Evolutionary conservation across 2,797 vertebrate species (phyloP).

Genomic region (Heteromormyrus szaboi): DNA sequence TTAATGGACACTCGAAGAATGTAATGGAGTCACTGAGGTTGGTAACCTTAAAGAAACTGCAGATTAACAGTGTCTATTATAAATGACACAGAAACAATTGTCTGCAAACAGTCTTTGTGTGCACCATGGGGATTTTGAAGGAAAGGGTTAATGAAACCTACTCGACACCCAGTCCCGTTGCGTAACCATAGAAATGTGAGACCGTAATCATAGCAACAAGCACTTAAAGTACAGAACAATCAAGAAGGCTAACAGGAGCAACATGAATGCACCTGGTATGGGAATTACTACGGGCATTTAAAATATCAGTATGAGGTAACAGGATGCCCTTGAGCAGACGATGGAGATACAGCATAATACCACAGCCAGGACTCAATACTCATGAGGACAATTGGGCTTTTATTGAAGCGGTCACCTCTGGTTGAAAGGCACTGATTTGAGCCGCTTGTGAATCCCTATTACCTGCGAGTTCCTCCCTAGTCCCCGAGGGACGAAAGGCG

Average conservation of each 20-base stretch:
- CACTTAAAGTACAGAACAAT: conserved; percentile 14
- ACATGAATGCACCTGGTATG: neutral
- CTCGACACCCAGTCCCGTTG: neutral
- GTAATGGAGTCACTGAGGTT: neutral
- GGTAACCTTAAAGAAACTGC: neutral
- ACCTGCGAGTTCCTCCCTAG: neutral
- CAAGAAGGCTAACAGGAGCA: neutral
- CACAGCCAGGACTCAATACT: neutral
- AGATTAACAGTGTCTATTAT: neutral
- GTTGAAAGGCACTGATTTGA: conserved; percentile 4
- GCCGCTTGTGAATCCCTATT: neutral
- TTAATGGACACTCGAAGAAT: neutral
- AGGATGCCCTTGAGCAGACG: neutral
- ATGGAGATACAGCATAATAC: neutral
- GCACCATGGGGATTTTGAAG: neutral
- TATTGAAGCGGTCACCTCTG: conserved; percentile 3
- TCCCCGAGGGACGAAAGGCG: neutral
- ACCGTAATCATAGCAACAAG: conserved; percentile 12
- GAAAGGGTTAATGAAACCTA: conserved; percentile 4
- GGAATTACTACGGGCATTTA: neutral
- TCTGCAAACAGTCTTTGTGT: neutral
- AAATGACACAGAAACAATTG: neutral
- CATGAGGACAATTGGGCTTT: conserved; percentile 5
- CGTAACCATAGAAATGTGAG: conserved; percentile 14
- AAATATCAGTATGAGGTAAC: neutral